phyloP scores from a whole-genome alignment of 2,797 vertebrate genomes.

The Propithecus perrieri region DNA sequence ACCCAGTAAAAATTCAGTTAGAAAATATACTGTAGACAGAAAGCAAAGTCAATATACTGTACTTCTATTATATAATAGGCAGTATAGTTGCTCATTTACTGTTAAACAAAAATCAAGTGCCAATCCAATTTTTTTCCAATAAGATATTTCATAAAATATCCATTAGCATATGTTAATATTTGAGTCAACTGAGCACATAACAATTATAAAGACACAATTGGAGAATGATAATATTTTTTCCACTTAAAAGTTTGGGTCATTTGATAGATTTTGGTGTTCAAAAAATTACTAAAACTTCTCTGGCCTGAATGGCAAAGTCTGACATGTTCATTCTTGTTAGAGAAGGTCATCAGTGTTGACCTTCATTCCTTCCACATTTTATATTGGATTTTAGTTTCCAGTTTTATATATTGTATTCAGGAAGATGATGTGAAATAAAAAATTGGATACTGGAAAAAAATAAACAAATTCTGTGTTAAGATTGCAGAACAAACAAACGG shows the following conservation, averaged over 20 bases:
- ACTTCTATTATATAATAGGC: not conserved
- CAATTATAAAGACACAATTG: not conserved
- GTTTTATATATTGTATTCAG: not conserved
- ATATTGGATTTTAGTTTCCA: not conserved
- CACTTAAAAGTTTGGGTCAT: not conserved
- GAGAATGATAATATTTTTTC: not conserved
- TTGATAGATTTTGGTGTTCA: not conserved
- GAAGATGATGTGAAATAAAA: not conserved
- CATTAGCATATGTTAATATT: not conserved
- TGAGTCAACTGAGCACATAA: not conserved
- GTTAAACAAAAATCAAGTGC: not conserved
- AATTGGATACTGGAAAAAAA: not conserved
- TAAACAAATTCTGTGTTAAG: not conserved
- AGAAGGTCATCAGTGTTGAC: not conserved
- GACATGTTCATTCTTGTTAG: not conserved
- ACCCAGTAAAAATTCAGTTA: slow-evolving; percentile 28
- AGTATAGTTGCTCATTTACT: not conserved
- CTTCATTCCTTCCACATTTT: not conserved
- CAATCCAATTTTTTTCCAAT: slow-evolving; percentile 16
- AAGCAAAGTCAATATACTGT: not conserved
- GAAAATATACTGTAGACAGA: not conserved
- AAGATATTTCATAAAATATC: slow-evolving; percentile 11
- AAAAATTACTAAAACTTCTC: not conserved
- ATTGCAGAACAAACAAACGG: not conserved
- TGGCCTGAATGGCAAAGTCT: not conserved